These are phyloP conservation scores for Lateolabrax maculatus DNA, from an alignment of 2,797 vertebrate species.

Conservation along the genomic window DNA sequence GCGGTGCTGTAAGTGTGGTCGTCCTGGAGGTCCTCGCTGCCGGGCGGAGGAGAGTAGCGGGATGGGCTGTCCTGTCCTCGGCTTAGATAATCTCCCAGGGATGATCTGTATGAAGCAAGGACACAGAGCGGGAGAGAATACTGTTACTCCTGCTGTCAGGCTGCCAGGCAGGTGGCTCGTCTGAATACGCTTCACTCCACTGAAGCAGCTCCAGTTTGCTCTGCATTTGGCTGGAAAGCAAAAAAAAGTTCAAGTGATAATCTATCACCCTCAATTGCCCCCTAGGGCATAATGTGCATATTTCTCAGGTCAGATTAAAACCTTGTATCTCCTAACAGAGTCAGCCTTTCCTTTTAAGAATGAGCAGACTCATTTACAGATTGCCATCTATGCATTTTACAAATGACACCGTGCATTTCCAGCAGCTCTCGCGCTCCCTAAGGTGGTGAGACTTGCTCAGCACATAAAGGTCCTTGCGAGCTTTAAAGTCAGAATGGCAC, in stretches of 20 bases:
- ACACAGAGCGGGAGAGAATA: constrained; percentile 47
- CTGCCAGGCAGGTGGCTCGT: constrained; percentile 46
- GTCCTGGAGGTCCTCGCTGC: constrained; percentile 93
- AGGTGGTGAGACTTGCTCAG: constrained; percentile 55
- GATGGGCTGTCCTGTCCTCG: constrained; percentile 91
- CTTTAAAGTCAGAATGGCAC: constrained; percentile 35
- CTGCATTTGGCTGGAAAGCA: constrained; percentile 43
- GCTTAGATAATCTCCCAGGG: constrained; percentile 90
- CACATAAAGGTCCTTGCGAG: constrained; percentile 51
- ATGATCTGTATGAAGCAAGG: constrained; percentile 85
- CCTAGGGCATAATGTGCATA: constrained; percentile 40
- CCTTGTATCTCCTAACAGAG: constrained; percentile 31
- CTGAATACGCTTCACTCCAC: constrained; percentile 28
- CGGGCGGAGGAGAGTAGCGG: constrained; percentile 90
- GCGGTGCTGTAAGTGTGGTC: constrained; percentile 98
- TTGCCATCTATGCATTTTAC: constrained; percentile 57
- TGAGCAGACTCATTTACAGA: constrained; percentile 52
- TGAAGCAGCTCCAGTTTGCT: constrained; percentile 23
- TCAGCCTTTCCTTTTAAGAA: constrained; percentile 40
- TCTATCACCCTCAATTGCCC: constrained; percentile 64
- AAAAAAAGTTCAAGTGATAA: constrained; percentile 55
- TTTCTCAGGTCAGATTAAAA: constrained; percentile 59
- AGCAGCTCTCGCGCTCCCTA: constrained; percentile 28
- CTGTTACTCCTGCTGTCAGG: constrained; percentile 50
- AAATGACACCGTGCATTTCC: constrained; percentile 40